Evolutionary conservation across 2,797 vertebrate species (phyloP).

Genomic region (Acanthurus leucopareius): DNA sequence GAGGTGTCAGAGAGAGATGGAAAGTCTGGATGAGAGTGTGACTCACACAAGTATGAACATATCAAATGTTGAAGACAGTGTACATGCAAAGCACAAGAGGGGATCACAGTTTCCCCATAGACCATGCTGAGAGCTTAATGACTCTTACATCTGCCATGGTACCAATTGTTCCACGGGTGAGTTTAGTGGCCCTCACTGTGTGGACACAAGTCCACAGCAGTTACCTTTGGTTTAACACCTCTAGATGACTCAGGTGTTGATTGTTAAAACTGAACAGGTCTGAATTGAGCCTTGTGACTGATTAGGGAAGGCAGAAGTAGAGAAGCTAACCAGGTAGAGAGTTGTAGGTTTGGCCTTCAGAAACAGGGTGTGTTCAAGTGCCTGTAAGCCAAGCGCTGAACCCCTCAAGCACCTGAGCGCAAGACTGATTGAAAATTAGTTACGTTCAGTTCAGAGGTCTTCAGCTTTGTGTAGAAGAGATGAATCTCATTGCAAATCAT

Average conservation of each 20-base stretch:
- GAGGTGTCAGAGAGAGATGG: neutral
- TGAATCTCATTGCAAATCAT: neutral
- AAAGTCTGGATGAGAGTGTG: neutral
- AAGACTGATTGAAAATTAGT: neutral
- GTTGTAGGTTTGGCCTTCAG: neutral
- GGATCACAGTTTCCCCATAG: neutral
- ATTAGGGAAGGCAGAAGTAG: constrained; percentile 16
- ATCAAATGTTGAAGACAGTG: neutral
- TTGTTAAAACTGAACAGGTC: too few species aligned
- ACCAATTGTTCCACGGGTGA: too few species aligned
- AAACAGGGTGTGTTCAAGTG: constrained; percentile 2
- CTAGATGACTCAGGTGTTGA: neutral
- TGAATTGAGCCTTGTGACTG: neutral
- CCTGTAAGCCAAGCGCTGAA: constrained; percentile 7
- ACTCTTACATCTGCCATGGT: neutral
- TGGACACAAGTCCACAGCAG: neutral
- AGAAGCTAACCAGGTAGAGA: constrained; percentile 6
- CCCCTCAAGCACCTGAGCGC: neutral
- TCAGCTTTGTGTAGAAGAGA: constrained; percentile 3
- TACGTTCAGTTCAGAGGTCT: neutral
- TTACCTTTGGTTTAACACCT: constrained; percentile 4
- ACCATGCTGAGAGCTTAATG: neutral
- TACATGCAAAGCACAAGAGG: neutral
- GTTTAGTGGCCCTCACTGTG: neutral
- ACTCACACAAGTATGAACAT: neutral